Evolutionary conservation across 2,797 vertebrate species (phyloP).

Genomic region (Oreochromis grahami): DNA sequence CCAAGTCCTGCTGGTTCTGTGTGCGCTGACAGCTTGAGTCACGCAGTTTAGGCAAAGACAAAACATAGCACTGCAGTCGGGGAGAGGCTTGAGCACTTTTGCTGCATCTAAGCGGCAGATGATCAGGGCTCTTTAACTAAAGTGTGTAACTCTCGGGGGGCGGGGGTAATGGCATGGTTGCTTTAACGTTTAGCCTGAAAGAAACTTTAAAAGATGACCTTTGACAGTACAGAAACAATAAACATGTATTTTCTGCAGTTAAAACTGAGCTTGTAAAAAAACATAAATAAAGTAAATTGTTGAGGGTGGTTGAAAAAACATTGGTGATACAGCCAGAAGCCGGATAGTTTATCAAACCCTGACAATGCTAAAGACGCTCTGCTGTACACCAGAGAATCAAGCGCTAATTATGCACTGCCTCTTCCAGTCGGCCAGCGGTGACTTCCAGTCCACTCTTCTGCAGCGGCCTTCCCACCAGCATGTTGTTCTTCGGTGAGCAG

Average conservation of each 20-base stretch:
- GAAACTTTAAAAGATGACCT: neutral
- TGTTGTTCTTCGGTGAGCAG: slow-evolving; percentile 97
- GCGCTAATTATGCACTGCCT: slow-evolving; percentile 12
- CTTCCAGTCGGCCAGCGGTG: neutral
- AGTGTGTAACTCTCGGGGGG: neutral
- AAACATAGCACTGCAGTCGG: neutral
- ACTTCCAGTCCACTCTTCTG: neutral
- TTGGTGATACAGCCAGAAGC: neutral
- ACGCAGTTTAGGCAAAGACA: slow-evolving; percentile 23
- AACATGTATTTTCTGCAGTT: neutral
- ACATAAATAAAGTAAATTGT: neutral
- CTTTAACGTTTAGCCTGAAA: neutral
- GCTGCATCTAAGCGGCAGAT: neutral
- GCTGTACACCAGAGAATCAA: neutral
- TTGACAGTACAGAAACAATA: neutral
- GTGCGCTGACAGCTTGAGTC: slow-evolving; percentile 36
- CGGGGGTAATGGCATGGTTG: neutral
- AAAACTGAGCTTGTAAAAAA: neutral
- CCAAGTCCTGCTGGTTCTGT: slow-evolving; percentile 30
- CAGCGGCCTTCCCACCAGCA: slow-evolving; percentile 81
- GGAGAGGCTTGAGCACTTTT: neutral
- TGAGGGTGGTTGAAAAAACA: neutral
- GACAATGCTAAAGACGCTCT: neutral
- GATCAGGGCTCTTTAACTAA: neutral
- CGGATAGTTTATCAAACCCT: neutral